Base-by-base conservation (phyloP, 2,113 vertebrate genomes). In the Dromas ardeola region DNA sequence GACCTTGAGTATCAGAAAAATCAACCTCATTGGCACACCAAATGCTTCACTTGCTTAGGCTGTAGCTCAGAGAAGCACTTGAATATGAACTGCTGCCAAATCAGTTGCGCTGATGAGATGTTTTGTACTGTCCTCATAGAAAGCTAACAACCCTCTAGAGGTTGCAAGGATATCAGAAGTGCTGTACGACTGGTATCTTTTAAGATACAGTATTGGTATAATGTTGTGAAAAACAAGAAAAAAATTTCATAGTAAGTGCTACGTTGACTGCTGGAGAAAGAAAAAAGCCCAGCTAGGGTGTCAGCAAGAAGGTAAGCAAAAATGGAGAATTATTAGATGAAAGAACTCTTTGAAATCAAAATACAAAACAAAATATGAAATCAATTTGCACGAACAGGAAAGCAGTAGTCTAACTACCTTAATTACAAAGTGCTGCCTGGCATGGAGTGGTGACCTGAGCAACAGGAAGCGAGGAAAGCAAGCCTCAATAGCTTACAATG, bases 341-440 rank as follows among this genome's bases (percentile, higher is more conserved):
- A 81, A 66, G 15, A 78, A 66, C 10, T 78, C 59, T 70, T 42
- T 90, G 59, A 92, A 93, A 90, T 71, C 23, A 78, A 74, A 90
- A n/a, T 43, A 36, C 7, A 23, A 88, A 88, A 32, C 15, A 43
- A 74, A 88, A 52, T 15, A 56, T 34, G 12, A 80, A 88, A 49
- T 15, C 13, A 2, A 22, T 93, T 80, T 86, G n/a, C n/a, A 18
- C 83, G 67, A 58, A 80, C 10, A 76, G 52, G 38, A 86, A 70
- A 72, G 58, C 86, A 58, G 18, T 7, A 76, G 52, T 15, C 36
- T 17, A 62, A 81, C 53, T 30, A 25, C 32, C 13, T 65, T 36
- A 59, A 29, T 65, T 81, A 81, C 25, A 73, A 81, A 70, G 25
- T 45, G 23, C 14, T 9, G 18, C 8, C n/a, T 74, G 56, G 40